These are phyloP conservation scores for Empis stercorea DNA, from an alignment of 2,888 invertebrate genomes.

Conservation along the genomic window DNA sequence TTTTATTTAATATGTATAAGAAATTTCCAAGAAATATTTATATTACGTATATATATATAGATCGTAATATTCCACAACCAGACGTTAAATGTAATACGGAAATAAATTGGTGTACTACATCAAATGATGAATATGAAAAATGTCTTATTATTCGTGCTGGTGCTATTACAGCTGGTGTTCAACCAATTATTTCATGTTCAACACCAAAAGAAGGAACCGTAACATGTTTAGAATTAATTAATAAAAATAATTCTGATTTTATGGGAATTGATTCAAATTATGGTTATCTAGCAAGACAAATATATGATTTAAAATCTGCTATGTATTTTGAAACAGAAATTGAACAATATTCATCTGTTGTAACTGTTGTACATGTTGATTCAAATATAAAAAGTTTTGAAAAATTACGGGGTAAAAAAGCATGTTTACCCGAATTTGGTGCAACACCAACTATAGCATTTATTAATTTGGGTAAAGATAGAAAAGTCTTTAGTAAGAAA, in stretches of 20 bases:
- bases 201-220: conserved; percentile 36
- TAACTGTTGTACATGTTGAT: conserved; percentile 41
- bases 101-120: conserved; percentile 49
- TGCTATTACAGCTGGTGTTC: conserved; percentile 44
- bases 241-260: conserved; percentile 41
- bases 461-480: conserved; percentile 41
- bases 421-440: conserved; percentile 55
- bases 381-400: conserved; percentile 39
- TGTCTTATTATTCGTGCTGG: conserved; percentile 47
- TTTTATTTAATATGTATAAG: too few species aligned
- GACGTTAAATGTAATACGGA: conserved; percentile 11
- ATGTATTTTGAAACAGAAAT: conserved; percentile 45
- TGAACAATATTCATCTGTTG: conserved; percentile 38
- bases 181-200: conserved; percentile 43
- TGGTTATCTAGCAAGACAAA: conserved; percentile 45
- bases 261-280: conserved; percentile 48
- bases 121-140: conserved; percentile 41
- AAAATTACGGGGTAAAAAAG: conserved; percentile 42
- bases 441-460: conserved; percentile 53
- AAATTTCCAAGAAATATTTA: too few species aligned
- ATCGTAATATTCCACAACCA: conserved; percentile 16
- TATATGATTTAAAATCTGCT: conserved; percentile 41
- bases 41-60: too few species aligned
- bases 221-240: conserved; percentile 43
- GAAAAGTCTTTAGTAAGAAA: conserved; percentile 32